Percentiles rank a stretch among this genome's conserved stretches.
Evolutionary conservation across 2,888 invertebrate species (phyloP).

Genomic region (Elaeidobius kamerunicus): DNA sequence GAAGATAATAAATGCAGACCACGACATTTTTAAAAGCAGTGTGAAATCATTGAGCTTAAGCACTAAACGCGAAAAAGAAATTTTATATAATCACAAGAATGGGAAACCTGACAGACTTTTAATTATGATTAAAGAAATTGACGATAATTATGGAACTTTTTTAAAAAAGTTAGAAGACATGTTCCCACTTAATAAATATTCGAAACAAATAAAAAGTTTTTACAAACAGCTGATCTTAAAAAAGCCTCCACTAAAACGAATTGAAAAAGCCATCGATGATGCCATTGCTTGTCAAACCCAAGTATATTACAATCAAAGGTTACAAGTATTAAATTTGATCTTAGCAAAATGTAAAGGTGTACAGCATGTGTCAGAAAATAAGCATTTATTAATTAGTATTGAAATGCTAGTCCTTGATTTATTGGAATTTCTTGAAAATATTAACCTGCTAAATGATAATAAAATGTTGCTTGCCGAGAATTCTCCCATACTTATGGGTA

Average conservation of each 20-base stretch:
- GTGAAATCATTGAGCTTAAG: neutral
- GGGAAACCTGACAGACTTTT: neutral
- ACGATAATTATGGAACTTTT: constrained; percentile 8
- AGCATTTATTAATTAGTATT: neutral
- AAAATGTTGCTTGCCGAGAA: neutral
- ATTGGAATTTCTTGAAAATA: neutral
- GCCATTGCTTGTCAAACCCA: neutral
- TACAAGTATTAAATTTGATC: neutral
- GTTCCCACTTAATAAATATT: constrained; percentile 1
- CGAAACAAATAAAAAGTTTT: neutral
- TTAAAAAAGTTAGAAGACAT: constrained; percentile 2
- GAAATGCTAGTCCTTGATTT: constrained; percentile 8
- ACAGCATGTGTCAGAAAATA: neutral
- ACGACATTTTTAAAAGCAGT: neutral
- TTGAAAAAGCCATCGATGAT: neutral
- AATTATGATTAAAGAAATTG: constrained; percentile 2
- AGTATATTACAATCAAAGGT: neutral
- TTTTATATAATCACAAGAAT: neutral
- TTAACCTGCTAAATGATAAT: neutral
- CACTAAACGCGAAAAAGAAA: neutral
- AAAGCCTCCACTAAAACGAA: no score
- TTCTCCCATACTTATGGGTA: constrained; percentile 3
- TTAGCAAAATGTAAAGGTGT: neutral
- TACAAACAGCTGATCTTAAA: neutral
- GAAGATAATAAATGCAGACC: neutral